A percentile compares a stretch with the other conserved stretches of the same genome.
phyloP scores from a whole-genome alignment of 2,888 invertebrate genomes.

The Euplexia lucipara region DNA sequence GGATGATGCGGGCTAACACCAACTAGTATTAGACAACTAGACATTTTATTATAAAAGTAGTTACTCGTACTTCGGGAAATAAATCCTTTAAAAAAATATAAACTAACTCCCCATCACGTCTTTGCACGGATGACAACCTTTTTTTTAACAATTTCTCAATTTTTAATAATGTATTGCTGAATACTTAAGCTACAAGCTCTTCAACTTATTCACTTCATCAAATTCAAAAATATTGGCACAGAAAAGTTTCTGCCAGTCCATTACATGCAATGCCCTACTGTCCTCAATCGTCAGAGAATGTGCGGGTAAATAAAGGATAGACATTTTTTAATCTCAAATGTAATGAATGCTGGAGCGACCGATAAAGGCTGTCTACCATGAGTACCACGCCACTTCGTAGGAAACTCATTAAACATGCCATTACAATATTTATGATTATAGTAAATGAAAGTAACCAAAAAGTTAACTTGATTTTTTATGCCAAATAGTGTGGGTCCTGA shows the following conservation, averaged over 20 bases:
- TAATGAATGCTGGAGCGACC: conserved; percentile 12
- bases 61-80: too few relatives aligned
- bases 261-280: conserved; percentile 28
- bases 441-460: neutral
- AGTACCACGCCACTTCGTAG: neutral
- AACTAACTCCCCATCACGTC: too few relatives aligned
- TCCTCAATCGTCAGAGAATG: conserved; percentile 45
- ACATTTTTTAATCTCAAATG: conserved; percentile 28
- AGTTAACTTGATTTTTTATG: neutral
- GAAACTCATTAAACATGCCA: conserved; percentile 1
- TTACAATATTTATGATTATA: neutral
- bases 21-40: too few relatives aligned
- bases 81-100: too few relatives aligned
- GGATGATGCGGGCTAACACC: too few relatives aligned
- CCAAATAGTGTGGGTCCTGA: too few relatives aligned
- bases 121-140: too few relatives aligned
- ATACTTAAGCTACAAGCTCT: too few relatives aligned
- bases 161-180: too few relatives aligned
- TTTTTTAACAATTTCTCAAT: too few relatives aligned
- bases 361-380: conserved; percentile 2
- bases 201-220: neutral
- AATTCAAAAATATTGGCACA: conserved; percentile 36
- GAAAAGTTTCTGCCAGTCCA: conserved; percentile 25
- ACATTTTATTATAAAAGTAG: too few relatives aligned
- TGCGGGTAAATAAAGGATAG: conserved; percentile 23